These are phyloP conservation scores for Chironomus tepperi DNA, from an alignment of 1,140 invertebrate species.

Conservation along the genomic window DNA sequence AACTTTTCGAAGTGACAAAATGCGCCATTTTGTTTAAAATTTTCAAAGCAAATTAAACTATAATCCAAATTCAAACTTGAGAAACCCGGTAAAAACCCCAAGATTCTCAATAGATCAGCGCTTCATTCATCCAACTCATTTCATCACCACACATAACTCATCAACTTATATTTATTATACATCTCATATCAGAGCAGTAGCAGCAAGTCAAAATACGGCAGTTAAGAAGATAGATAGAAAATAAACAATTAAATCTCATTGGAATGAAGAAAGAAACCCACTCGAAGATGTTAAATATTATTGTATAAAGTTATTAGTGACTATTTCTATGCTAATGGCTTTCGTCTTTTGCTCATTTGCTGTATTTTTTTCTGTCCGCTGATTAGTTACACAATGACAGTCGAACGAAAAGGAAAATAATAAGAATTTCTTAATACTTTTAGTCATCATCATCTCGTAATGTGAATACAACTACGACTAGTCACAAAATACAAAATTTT, in stretches of 20 bases:
- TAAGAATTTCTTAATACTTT: neutral
- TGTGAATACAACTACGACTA: too few species aligned
- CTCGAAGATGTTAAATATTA: neutral
- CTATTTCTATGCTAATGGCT: constrained; percentile 17
- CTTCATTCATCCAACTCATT: too few species aligned
- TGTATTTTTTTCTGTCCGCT: neutral
- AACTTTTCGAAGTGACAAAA: too few species aligned
- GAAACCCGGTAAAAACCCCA: too few species aligned
- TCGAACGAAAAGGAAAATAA: neutral
- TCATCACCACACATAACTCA: neutral
- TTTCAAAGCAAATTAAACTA: too few species aligned
- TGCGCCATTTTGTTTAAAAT: too few species aligned
- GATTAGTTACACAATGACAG: neutral
- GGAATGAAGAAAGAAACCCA: constrained; percentile 15
- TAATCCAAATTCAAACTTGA: too few species aligned
- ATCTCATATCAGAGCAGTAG: neutral
- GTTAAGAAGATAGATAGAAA: neutral
- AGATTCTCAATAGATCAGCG: too few species aligned
- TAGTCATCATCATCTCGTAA: neutral
- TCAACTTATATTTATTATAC: neutral
- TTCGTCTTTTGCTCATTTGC: neutral
- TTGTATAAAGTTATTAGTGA: constrained; percentile 16
- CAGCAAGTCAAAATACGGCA: neutral
- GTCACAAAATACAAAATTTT: neutral
- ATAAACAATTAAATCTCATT: neutral